Base-by-base conservation (phyloP, 1,140 invertebrate genomes). In the Melitaea cinxia region DNA sequence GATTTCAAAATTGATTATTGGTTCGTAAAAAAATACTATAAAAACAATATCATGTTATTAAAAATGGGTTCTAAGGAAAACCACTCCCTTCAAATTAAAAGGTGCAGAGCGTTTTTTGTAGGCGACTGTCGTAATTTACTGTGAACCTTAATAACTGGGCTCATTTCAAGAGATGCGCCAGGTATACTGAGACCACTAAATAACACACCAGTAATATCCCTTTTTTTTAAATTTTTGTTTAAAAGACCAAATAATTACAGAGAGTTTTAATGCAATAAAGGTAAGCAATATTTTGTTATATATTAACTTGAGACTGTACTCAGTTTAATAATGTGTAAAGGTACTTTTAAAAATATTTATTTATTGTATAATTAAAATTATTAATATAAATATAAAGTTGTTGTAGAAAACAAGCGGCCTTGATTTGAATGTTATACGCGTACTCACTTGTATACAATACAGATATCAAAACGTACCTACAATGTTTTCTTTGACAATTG, bases 41-140 rank as follows among this genome's bases (percentile, higher is more conserved):
- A 12, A 21, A 23, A n/a, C 19, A 12, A 24, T 47, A 23, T 17
- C 42, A 19, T 47, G 42, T 47, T 47, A 47, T 47, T 47, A 47
- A 47, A 23, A 47, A 61, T 42, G 15, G 14, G 12, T 26, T 53
- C 9, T 54, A 39, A 26, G 4, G 17, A 26, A 39, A 53, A 21
- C 35, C 26, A 45, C 55, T 50, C 60, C 50, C n/a, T 52, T 42
- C 23, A 50, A 54, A 47, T 55, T 62, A 45, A 54, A 54, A 62
- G 50, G 37, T 42, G 14, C 50, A 33, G 50, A 2, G 39, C 42
- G 52, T 62, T 62, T 62, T 57, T 62, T 54, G 28, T 14, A 33
- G 12, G 59, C 10, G 14, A 9, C 17, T 37, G 28, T 60, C 33
- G 52, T 42, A 37, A 62, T 61, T 52, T 61, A 52, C 33, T 42